phyloP scores from a whole-genome alignment of 2,888 invertebrate genomes.

The Gisinianus flammeolus region DNA sequence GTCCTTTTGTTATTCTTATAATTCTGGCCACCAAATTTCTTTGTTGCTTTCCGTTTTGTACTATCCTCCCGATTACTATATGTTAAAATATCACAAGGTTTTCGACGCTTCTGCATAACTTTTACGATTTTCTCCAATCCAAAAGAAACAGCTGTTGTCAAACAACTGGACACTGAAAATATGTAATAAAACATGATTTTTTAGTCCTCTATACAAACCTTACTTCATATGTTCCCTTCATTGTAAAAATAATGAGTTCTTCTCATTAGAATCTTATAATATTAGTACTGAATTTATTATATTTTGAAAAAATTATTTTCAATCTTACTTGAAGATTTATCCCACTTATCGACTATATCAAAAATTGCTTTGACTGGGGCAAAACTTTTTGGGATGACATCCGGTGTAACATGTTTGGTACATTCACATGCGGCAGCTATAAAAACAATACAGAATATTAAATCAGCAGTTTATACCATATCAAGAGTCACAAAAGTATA shows the following conservation, averaged over 20 bases:
- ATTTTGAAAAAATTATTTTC: not conserved
- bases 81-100: not conserved
- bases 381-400: not conserved
- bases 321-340: conserved; percentile 4
- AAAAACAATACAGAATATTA: too few species aligned
- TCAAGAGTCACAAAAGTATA: not conserved
- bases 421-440: conserved; percentile 12
- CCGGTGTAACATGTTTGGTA: not conserved
- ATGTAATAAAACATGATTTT: not conserved
- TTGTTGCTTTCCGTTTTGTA: not conserved
- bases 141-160: not conserved
- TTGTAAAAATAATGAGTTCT: not conserved
- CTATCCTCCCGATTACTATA: not conserved
- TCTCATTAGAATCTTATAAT: too few species aligned
- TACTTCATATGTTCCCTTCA: not conserved
- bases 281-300: not conserved
- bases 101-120: not conserved
- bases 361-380: not conserved
- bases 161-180: not conserved
- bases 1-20: not conserved
- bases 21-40: not conserved
- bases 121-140: not conserved
- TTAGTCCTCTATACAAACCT: not conserved
- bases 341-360: not conserved
- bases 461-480: too few species aligned